Conservation (phyloP, 2,888 invertebrate genomes). For the Andrena bicolor region DNA sequence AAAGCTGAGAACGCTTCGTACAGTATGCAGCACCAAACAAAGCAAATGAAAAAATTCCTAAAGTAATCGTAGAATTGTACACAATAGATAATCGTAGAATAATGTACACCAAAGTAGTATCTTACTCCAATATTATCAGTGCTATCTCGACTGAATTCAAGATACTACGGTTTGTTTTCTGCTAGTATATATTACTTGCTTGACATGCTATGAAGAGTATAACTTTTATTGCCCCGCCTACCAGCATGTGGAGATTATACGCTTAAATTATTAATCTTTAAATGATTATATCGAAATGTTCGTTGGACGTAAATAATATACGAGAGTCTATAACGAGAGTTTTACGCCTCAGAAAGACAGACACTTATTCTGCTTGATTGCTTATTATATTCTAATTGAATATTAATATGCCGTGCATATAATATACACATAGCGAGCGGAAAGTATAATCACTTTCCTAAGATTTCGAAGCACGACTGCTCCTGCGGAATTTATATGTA, state of each 20-base stretch:
- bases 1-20: constrained; percentile 93
- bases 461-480: constrained; percentile 8
- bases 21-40: constrained; percentile 92
- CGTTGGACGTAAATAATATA: constrained; percentile 2
- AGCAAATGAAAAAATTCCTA: constrained; percentile 90
- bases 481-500: neutral
- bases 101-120: neutral
- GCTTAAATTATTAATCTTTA: neutral
- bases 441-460: neutral
- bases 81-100: no score
- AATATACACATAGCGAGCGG: neutral
- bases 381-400: constrained; percentile 12
- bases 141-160: constrained; percentile 9
- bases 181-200: neutral
- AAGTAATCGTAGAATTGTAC: constrained; percentile 85
- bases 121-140: constrained; percentile 19
- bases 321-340: neutral
- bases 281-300: constrained; percentile 19
- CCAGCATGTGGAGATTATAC: neutral
- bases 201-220: constrained; percentile 3
- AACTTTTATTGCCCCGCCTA: neutral
- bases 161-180: neutral
- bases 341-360: constrained; percentile 7
- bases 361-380: constrained; percentile 26
- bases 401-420: constrained; percentile 4